Evolutionary conservation across 2,888 invertebrate species (phyloP).

Genomic region (Chymomyza fuscimana): DNA sequence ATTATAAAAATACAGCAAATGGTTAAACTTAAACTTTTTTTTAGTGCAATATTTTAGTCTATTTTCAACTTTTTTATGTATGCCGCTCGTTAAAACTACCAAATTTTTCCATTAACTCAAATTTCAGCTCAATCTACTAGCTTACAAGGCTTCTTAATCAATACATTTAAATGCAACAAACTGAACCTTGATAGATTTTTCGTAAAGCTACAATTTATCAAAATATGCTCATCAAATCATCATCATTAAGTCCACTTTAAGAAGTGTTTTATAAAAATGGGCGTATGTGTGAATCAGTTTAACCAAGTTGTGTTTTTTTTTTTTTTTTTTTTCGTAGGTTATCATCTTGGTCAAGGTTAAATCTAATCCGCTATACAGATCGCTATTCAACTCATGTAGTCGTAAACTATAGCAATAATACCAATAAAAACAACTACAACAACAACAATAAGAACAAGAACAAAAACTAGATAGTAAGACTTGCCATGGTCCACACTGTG

Average conservation of each 20-base stretch:
- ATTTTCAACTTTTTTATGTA: not conserved
- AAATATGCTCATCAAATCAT: not conserved
- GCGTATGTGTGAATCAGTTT: not conserved
- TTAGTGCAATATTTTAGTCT: too few species aligned
- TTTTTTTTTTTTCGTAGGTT: constrained; percentile 35
- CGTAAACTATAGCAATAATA: constrained; percentile 54
- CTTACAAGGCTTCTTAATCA: not conserved
- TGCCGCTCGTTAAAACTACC: not conserved
- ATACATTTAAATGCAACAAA: not conserved
- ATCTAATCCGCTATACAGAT: constrained; percentile 71
- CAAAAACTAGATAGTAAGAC: constrained; percentile 30
- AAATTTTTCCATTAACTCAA: not conserved
- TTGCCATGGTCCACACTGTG: constrained; percentile 44
- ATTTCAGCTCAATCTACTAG: not conserved
- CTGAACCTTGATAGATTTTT: not conserved
- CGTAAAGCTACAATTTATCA: not conserved
- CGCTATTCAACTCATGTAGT: constrained; percentile 56
- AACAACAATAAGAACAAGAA: constrained; percentile 50
- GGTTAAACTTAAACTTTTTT: too few species aligned
- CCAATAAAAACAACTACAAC: constrained; percentile 13
- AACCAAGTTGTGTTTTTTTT: not conserved
- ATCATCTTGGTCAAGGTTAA: constrained; percentile 77
- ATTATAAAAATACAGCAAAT: too few species aligned
- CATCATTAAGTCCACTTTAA: not conserved
- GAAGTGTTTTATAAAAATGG: not conserved